Percentiles rank a stretch among this genome's conserved stretches.
Evolutionary conservation across 1,140 invertebrate genomes (phyloP).

Genomic region (Hormaphis cornu): DNA sequence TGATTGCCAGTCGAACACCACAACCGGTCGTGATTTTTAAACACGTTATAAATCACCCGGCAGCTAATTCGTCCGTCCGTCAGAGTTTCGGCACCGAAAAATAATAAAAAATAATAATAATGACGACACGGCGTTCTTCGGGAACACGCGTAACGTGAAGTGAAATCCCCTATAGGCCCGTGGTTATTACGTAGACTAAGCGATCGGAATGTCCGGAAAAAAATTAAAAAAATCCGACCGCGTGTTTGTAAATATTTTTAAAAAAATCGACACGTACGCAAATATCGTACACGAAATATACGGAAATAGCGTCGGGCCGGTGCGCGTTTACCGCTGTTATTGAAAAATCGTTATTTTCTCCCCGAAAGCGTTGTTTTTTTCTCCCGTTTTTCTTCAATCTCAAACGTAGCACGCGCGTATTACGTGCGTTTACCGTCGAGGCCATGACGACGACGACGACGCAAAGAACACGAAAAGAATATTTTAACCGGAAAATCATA

Average conservation of each 20-base stretch:
- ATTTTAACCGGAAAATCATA: too few species aligned
- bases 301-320: background rate
- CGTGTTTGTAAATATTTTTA: background rate
- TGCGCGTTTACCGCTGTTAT: too few species aligned
- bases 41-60: slow-evolving; percentile 30
- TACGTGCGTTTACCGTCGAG: too few species aligned
- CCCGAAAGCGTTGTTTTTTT: too few species aligned
- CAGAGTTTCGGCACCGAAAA: slow-evolving; percentile 13
- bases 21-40: slow-evolving; percentile 31
- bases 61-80: slow-evolving; percentile 24
- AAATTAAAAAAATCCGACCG: background rate
- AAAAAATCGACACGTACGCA: background rate
- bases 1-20: slow-evolving; percentile 28
- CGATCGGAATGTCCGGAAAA: slow-evolving; percentile 7
- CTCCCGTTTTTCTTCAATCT: too few species aligned
- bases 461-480: too few species aligned
- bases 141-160: background rate
- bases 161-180: background rate
- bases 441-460: too few species aligned
- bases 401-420: too few species aligned
- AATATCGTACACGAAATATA: background rate
- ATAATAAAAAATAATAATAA: slow-evolving; percentile 2
- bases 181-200: too few species aligned
- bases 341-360: too few species aligned
- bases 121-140: background rate